Percentiles rank a stretch among this genome's conserved stretches.
Conservation (phyloP, 1,140 invertebrate genomes). For the Stegodyphus dumicola region DNA sequence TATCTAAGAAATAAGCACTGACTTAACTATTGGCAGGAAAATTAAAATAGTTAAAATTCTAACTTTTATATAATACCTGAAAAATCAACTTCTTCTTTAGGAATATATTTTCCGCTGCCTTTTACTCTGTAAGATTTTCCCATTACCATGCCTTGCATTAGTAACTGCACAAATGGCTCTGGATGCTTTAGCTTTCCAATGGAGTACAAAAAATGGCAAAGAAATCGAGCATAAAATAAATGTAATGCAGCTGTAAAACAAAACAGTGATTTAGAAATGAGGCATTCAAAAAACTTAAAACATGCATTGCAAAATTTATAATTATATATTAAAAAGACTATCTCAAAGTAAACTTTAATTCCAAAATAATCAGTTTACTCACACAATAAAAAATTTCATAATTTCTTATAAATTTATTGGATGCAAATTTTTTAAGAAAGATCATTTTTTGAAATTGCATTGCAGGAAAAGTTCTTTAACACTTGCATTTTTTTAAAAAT, state of each 20-base stretch:
- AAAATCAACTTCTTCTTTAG: slow-evolving; percentile 77
- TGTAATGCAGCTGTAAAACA: slow-evolving; percentile 82
- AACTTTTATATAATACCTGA: slow-evolving; percentile 67
- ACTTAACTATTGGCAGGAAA: too few species aligned
- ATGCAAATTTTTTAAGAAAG: neutral
- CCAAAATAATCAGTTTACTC: too few species aligned
- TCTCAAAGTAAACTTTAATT: too few species aligned
- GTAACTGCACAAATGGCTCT: slow-evolving; percentile 91
- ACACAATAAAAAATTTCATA: neutral
- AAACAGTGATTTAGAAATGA: neutral
- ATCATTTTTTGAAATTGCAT: neutral
- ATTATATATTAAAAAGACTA: too few species aligned
- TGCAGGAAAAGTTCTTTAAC: too few species aligned
- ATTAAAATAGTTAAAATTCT: too few species aligned
- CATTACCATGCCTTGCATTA: slow-evolving; percentile 96
- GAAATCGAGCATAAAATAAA: slow-evolving; percentile 96
- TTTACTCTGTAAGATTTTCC: slow-evolving; percentile 84
- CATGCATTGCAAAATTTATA: too few species aligned
- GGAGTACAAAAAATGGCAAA: slow-evolving; percentile 91
- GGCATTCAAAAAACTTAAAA: neutral
- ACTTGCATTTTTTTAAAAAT: too few species aligned
- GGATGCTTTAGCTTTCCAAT: slow-evolving; percentile 76
- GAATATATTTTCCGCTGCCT: slow-evolving; percentile 83
- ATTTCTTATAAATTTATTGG: neutral
- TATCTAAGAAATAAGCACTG: neutral